Base-by-base conservation (phyloP, 2,113 vertebrate genomes). In the Ammodytes marinus region DNA sequence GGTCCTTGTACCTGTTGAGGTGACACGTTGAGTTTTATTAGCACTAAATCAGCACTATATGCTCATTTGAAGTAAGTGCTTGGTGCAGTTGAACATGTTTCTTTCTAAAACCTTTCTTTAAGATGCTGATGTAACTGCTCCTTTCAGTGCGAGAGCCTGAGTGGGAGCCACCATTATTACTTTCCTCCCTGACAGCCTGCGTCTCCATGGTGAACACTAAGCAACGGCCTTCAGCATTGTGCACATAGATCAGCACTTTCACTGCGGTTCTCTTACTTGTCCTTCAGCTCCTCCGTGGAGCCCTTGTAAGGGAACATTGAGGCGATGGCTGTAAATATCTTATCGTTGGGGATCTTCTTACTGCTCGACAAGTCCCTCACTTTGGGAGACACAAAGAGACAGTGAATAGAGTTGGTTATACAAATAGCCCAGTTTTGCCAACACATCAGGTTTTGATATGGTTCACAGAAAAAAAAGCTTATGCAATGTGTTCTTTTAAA, bases 301-400 rank as follows among this genome's bases (percentile, higher is more conserved):
- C 98, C 98, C 37, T 98, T 99, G 85, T 99, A 98, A 3, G 98
- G 98, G 76, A 99, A 99, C 97, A 99, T 99, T 0, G 98, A 97
- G 50, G 98, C 98, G 66, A 99, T 98, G 50, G 98, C 98, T 54
- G 95, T 97, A 93, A 99, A 99, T 92, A 99, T 99, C 94, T 99
- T 97, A 89, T 99, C 97, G 4, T 95, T 96, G 55, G 98, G 98
- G 71, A 98, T 96, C 64, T 96, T 96, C 91, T 97, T 97, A 94
- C 93, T 96, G 42, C 91, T 84, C 82, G 94, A 93, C 79, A 94
- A 88, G 80, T 99, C 98, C 89, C 86, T 96, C 77, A 94, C 98
- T 99, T 74, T 73, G 52, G 86, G 55, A 79, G 46, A 89, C 9
- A 80, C 35, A 61, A 8, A 55, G 69, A 79, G 13, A 66, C 52